Base-by-base conservation (phyloP, 1,140 invertebrate species). In the Magallana ariakensis region DNA sequence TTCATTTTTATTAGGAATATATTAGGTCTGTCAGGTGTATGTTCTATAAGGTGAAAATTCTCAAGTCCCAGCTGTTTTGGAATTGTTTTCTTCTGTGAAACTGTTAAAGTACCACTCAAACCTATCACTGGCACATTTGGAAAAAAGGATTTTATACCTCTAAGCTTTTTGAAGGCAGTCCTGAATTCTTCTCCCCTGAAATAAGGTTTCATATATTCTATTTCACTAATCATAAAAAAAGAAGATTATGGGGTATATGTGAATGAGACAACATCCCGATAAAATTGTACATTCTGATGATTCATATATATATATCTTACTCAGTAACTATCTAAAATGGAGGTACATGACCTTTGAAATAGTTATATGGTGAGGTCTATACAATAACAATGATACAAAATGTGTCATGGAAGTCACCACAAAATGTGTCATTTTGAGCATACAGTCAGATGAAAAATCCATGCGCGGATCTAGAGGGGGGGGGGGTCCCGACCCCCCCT, bases 81-180 rank as follows among this genome's bases (percentile, higher is more conserved):
- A 54, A 70, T 22, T 16, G 84, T 70, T 10, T 54, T 53, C 84
- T 70, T 85, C 62, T 85, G 62, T 70, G 13, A 6, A 46, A 70
- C 46, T 19, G 84, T 70, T 58, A 75, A 75, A 54, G 84, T 85
- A n/a, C 33, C 84, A 75, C 84, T 85, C 53, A 85, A 85, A 15
- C 60, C 58, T 54, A 75, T 75, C 15, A 85, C 26, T 70, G 84
- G 84, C 5, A 55, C 53, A 85, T 70, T 70, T 16, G 6, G 6
- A 70, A 85, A 85, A 85, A 85, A 1, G 26, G 60, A 66, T 54
- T 85, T 85, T 15, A 85, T 5, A 70, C 22, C 58, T 54, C 83
- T 55, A n/a, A 85, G 53, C 19, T 85, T 75, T 54, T 66, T 53
- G 46, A 85, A 70, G 26, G 84, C 84, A 19, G 54, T 81, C 16